These are phyloP conservation scores for Pomatostomus ruficeps DNA, from an alignment of 2,113 vertebrate genomes.

Conservation along the genomic window DNA sequence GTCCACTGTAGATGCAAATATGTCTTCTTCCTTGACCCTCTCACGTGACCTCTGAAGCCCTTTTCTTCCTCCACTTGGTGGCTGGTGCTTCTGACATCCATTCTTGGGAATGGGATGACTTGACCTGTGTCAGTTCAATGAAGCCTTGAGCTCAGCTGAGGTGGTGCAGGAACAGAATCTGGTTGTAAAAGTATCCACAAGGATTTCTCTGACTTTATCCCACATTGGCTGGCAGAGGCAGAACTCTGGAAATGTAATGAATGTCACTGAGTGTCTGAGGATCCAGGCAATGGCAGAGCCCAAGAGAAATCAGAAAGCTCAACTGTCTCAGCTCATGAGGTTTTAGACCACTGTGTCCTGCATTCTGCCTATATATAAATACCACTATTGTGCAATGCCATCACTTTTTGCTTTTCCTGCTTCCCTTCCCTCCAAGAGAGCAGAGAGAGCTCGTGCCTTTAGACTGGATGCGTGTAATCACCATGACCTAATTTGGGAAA, in stretches of 20 bases:
- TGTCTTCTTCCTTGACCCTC: not conserved
- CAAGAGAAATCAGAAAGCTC: not conserved
- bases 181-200: not conserved
- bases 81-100: not conserved
- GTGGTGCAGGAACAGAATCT: not conserved
- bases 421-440: not conserved
- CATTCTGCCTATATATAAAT: not conserved
- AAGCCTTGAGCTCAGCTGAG: not conserved
- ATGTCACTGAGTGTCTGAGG: not conserved
- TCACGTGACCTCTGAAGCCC: not conserved
- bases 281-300: not conserved
- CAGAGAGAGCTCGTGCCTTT: not conserved
- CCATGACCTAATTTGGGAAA: not conserved
- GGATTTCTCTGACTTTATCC: not conserved
- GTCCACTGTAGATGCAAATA: not conserved
- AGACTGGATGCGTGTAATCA: not conserved
- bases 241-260: not conserved
- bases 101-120: not conserved
- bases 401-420: not conserved
- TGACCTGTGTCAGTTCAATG: not conserved
- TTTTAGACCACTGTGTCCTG: not conserved
- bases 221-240: not conserved
- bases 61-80: not conserved
- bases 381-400: not conserved
- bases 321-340: not conserved